These are phyloP conservation scores for Hylaeus anthracinus DNA, from an alignment of 1,140 invertebrate genomes.

Conservation along the genomic window DNA sequence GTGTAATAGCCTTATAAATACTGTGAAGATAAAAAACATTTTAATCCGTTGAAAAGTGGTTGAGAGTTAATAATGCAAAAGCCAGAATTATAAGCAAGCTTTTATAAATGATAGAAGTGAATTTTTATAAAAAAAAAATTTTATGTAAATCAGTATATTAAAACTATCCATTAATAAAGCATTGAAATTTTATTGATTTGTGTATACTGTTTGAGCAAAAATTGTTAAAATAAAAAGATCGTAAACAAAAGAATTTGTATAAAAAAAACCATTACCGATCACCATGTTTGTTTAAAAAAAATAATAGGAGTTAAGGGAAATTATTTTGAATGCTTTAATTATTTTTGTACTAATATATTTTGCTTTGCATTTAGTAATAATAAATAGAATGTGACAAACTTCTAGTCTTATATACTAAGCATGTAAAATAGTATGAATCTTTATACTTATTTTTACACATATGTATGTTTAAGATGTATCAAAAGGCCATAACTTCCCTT, in stretches of 20 bases:
- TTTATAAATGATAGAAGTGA: conserved; percentile 52
- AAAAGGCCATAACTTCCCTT: conserved; percentile 55
- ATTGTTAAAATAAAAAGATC: conserved; percentile 15
- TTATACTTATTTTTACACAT: neutral
- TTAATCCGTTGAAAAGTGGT: conserved; percentile 30
- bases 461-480: conserved; percentile 13
- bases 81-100: conserved; percentile 29
- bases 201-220: conserved; percentile 4
- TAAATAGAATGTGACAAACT: conserved; percentile 34
- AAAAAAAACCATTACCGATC: neutral
- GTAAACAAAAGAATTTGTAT: conserved; percentile 8
- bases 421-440: conserved; percentile 26
- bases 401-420: conserved; percentile 31
- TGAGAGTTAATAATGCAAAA: conserved; percentile 44
- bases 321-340: neutral
- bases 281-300: neutral
- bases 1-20: conserved; percentile 28
- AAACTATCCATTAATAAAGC: conserved; percentile 26
- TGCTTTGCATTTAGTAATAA: conserved; percentile 29
- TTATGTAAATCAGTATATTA: conserved; percentile 36
- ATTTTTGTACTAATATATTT: conserved; percentile 31
- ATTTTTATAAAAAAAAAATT: conserved; percentile 48
- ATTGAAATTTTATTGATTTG: conserved; percentile 25
- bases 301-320: neutral
- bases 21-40: conserved; percentile 6